phyloP scores from a whole-genome alignment of 2,888 invertebrate species.

The Dastarcus helophoroides region DNA sequence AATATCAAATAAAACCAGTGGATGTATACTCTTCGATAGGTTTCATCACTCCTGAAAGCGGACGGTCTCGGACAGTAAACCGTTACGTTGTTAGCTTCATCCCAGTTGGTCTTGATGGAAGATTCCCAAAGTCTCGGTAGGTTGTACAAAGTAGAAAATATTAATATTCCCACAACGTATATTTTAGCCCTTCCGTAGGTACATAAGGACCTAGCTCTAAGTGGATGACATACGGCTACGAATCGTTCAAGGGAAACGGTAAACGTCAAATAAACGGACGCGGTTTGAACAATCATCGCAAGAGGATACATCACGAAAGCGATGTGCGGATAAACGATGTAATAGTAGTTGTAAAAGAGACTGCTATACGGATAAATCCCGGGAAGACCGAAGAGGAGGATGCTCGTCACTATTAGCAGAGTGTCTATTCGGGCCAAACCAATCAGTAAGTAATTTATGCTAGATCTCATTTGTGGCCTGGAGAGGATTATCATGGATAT shows the following conservation, averaged over 20 bases:
- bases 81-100: conserved; percentile 42
- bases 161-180: conserved; percentile 71
- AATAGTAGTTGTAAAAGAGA: conserved; percentile 63
- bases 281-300: conserved; percentile 81
- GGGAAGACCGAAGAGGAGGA: conserved; percentile 76
- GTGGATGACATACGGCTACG: conserved; percentile 85
- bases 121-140: conserved; percentile 70
- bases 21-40: conserved; percentile 79
- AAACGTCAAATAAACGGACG: conserved; percentile 82
- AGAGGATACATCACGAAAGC: conserved; percentile 72
- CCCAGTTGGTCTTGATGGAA: conserved; percentile 31
- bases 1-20: conserved; percentile 91
- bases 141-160: conserved; percentile 78
- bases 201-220: conserved; percentile 79
- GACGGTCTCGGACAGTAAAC: conserved; percentile 64
- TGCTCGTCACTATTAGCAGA: conserved; percentile 74
- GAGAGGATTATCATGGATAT: conserved; percentile 85
- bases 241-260: conserved; percentile 89
- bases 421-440: conserved; percentile 92
- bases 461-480: conserved; percentile 89
- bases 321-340: conserved; percentile 67
- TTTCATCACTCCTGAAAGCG: conserved; percentile 52
- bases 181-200: conserved; percentile 77
- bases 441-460: conserved; percentile 88
- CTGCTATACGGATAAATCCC: conserved; percentile 77